Evolutionary conservation across 64 coral and sea anemone genomes (phyloP).

Genomic region (Dendronephthya gigantea): DNA sequence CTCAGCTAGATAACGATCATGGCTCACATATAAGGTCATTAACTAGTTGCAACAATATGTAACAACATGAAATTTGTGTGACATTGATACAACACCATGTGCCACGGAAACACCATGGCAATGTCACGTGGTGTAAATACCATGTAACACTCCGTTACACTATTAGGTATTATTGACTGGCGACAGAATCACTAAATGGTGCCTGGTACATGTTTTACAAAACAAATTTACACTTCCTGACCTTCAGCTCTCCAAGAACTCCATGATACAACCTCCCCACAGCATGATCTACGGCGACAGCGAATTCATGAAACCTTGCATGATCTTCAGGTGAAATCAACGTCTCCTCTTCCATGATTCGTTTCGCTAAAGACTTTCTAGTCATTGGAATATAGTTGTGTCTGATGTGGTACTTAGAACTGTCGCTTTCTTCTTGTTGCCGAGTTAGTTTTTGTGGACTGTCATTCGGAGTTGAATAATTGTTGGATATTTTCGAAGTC

Average conservation of each 20-base stretch:
- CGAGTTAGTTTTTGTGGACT: background rate
- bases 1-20: no score
- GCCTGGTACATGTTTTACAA: no score
- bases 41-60: no score
- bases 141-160: no score
- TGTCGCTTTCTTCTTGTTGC: background rate
- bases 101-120: no score
- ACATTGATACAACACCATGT: no score
- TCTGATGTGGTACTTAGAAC: conserved; percentile 37
- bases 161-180: no score
- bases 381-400: conserved; percentile 78
- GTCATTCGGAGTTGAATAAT: background rate
- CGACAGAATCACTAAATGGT: no score
- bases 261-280: conserved; percentile 48
- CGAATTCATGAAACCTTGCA: conserved; percentile 57
- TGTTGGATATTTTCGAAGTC: background rate
- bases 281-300: conserved; percentile 47
- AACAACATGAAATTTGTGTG: no score
- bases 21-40: no score
- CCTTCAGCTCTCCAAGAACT: conserved; percentile 62
- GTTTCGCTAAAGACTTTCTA: conserved; percentile 54
- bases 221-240: background rate
- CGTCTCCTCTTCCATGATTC: conserved; percentile 58
- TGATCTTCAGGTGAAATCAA: conserved; percentile 38
- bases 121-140: no score